These are phyloP conservation scores for Kuschelorhynchus macadamiae DNA, from an alignment of 2,888 invertebrate species.

Conservation along the genomic window DNA sequence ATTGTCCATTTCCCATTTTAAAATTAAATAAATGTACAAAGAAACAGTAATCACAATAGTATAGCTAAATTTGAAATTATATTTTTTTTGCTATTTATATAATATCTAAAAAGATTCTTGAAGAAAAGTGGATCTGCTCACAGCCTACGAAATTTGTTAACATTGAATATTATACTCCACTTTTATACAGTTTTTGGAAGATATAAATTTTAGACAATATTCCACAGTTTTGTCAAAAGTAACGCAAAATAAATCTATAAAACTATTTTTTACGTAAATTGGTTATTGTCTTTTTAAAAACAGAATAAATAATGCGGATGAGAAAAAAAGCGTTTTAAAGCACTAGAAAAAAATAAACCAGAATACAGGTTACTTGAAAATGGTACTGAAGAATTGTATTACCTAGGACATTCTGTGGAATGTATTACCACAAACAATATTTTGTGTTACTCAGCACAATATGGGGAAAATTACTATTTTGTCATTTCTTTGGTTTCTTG, in stretches of 20 bases:
- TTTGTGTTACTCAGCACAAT: too few relatives aligned
- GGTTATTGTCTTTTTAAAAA: too few relatives aligned
- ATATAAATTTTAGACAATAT: slow-evolving; percentile 7
- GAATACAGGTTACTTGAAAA: too few relatives aligned
- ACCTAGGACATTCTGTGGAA: too few relatives aligned
- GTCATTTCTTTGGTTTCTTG: background rate
- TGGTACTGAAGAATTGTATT: too few relatives aligned
- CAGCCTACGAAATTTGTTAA: slow-evolving; percentile 33
- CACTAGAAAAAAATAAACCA: too few relatives aligned
- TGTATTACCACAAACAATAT: too few relatives aligned
- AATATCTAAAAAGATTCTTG: background rate
- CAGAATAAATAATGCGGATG: too few relatives aligned
- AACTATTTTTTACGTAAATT: too few relatives aligned
- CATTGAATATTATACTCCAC: slow-evolving; percentile 23
- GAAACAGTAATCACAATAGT: background rate
- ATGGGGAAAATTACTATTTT: too few relatives aligned
- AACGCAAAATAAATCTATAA: background rate
- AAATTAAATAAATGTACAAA: background rate
- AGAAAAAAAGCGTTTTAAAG: too few relatives aligned
- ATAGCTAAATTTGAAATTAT: background rate
- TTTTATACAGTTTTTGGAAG: slow-evolving; percentile 19
- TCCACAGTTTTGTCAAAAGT: slow-evolving; percentile 1
- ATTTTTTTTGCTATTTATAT: background rate
- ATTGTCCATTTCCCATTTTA: slow-evolving; percentile 19
- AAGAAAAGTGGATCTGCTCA: slow-evolving; percentile 21